phyloP scores from a whole-genome alignment of 2,888 invertebrate species.

The Aspidapion aeneum region DNA sequence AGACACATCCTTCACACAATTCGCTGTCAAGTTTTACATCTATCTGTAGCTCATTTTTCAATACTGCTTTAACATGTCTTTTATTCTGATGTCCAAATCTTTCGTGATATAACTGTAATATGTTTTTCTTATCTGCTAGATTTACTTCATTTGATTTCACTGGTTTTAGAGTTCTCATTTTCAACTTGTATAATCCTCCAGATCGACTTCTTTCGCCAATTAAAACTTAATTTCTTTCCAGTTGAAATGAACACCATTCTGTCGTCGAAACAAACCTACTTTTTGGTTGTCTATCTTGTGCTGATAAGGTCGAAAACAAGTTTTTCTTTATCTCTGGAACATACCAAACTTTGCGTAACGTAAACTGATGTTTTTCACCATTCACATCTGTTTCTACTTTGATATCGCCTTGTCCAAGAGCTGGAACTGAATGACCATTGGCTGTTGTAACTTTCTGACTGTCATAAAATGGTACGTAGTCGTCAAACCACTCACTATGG shows the following conservation, averaged over 20 bases:
- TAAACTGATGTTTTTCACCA: no score
- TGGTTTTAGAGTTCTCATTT: neutral
- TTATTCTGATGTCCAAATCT: no score
- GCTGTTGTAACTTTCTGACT: conserved; percentile 4
- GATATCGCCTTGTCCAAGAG: conserved; percentile 2
- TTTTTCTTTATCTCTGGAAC: conserved; percentile 8
- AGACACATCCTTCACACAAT: neutral
- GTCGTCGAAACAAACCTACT: conserved; percentile 27
- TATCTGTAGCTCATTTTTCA: neutral
- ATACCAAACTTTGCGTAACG: conserved; percentile 6
- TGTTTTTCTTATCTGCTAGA: neutral
- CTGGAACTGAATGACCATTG: conserved; percentile 4
- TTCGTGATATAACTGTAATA: no score
- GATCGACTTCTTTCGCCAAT: neutral
- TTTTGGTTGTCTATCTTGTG: conserved; percentile 24
- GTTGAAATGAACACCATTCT: conserved; percentile 27
- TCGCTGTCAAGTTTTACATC: no score
- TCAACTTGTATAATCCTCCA: neutral
- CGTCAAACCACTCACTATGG: neutral
- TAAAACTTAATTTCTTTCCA: no score
- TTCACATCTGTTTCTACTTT: no score
- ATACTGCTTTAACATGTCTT: neutral
- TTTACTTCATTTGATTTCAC: neutral
- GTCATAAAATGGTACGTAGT: neutral
- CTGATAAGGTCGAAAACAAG: neutral